Base-by-base conservation (phyloP, 2,797 vertebrate species). In the Sphenopsis melanotis region DNA sequence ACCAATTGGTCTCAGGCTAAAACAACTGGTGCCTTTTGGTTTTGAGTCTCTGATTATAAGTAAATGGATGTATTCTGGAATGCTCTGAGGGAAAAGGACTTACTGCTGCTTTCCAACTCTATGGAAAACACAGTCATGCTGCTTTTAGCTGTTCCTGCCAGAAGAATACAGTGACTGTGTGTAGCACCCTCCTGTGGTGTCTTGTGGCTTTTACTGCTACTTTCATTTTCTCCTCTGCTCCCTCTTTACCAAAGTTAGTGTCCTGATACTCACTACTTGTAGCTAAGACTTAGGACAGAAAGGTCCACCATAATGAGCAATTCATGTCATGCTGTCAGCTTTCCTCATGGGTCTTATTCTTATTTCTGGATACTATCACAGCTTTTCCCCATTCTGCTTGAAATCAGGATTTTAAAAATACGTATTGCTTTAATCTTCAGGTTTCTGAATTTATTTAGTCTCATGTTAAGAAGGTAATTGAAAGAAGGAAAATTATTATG, bases 171-270 rank as follows among this genome's bases (percentile, higher is more conserved):
- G 83, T 63, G 87, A 14, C 94, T 96, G 95, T 84, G 70, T 94
- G 79, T 36, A 96, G 96, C 96, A 94, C 96, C 96, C 95, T 97
- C 94, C 92, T 96, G 96, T 97, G 96, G 96, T 96, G 87, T 68
- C 70, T 96, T 69, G 32, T 82, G 63, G 91, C 91, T 96, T 93
- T 81, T 94, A 66, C 94, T 89, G 55, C 42, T 78, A 8, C 32
- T 83, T 88, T 86, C 10, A 15, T 78, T 95, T 85, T 69, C 42
- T 70, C 44, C 24, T 80, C 26, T 55, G 74, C 46, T 71, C 34
- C 34, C 44, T 50, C 42, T 59, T 56, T 53, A 20, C 74, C 57
- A 79, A 78, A 86, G 46, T 37, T 50, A 20, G 10, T 55, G 61
- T 85, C 44, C 42, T 91, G 29, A 27, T 65, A 41, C 32, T 91